Percentiles rank a stretch among this genome's conserved stretches.
Evolutionary conservation across 2,113 vertebrate species (phyloP).

Genomic region (Mastomys coucha): DNA sequence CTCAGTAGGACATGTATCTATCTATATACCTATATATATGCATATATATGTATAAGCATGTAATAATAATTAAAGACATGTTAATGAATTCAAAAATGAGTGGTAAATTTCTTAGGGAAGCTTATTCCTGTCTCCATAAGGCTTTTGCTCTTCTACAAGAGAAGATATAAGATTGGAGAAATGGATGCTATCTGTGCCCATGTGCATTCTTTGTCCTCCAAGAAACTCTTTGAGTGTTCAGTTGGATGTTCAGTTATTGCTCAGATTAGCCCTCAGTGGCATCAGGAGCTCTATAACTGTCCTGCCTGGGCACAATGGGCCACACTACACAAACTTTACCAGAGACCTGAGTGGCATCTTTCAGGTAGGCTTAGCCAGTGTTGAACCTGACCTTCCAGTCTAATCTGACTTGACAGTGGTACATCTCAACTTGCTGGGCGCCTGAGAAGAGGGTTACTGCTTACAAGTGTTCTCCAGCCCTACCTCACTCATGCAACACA

Average conservation of each 20-base stretch:
- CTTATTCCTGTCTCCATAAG: background rate
- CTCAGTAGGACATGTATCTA: background rate
- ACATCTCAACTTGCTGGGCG: background rate
- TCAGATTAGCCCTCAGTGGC: background rate
- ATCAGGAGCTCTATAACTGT: background rate
- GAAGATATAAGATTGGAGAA: background rate
- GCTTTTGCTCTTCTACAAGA: background rate
- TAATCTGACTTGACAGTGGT: no score
- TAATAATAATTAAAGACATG: background rate
- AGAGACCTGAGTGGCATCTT: background rate
- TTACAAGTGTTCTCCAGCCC: background rate
- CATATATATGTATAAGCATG: no score
- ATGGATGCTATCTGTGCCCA: background rate
- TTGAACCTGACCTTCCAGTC: background rate
- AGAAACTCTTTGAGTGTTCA: background rate
- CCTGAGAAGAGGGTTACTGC: background rate
- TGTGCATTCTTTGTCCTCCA: background rate
- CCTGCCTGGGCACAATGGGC: no score
- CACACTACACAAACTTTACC: no score
- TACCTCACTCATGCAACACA: background rate
- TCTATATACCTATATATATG: background rate
- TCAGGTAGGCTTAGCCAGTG: background rate
- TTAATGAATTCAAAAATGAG: background rate
- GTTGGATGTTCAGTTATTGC: rapidly evolving
- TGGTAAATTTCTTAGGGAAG: background rate